A percentile compares a stretch with the other conserved stretches of the same genome.
Conservation (phyloP, 2,113 vertebrate species). For the Potamarius usumacintae region DNA sequence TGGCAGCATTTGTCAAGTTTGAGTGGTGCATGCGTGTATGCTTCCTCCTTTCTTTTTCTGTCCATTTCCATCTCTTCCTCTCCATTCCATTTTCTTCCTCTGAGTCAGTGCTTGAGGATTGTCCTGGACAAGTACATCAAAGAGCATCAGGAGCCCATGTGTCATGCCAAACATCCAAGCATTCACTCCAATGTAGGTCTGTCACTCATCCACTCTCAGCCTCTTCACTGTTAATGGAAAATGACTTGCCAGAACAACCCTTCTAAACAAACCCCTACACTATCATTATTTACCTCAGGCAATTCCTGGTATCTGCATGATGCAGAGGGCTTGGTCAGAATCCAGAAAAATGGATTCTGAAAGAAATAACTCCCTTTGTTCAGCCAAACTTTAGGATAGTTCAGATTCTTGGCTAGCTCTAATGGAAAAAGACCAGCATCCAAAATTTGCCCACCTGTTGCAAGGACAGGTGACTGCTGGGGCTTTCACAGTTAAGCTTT, state of each 20-base stretch:
- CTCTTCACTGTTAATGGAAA: slow-evolving; percentile 63
- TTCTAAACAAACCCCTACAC: slow-evolving; percentile 8
- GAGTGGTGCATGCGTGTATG: slow-evolving; percentile 44
- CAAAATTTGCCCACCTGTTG: slow-evolving; percentile 47
- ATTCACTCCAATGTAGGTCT: slow-evolving; percentile 64
- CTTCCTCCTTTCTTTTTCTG: not conserved
- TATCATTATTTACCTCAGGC: slow-evolving; percentile 61
- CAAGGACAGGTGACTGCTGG: slow-evolving; percentile 57
- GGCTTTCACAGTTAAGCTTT: slow-evolving; percentile 51
- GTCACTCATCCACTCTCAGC: slow-evolving; percentile 54
- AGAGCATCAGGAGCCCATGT: slow-evolving; percentile 58
- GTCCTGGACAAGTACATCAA: slow-evolving; percentile 60
- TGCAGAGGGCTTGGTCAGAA: slow-evolving; percentile 57
- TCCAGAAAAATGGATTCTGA: slow-evolving; percentile 54
- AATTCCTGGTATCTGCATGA: slow-evolving; percentile 61
- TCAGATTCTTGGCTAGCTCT: not conserved
- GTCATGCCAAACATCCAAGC: slow-evolving; percentile 67
- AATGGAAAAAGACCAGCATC: slow-evolving; percentile 46
- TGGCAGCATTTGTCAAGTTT: slow-evolving; percentile 65
- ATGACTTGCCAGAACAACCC: slow-evolving; percentile 47
- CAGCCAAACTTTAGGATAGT: slow-evolving; percentile 55
- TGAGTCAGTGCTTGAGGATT: slow-evolving; percentile 41
- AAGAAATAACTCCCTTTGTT: slow-evolving; percentile 51
- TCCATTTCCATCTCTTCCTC: not conserved
- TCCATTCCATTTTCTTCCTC: not conserved